Conservation (phyloP, 64 coral and sea anemone genomes). For the Porites australiensis region DNA sequence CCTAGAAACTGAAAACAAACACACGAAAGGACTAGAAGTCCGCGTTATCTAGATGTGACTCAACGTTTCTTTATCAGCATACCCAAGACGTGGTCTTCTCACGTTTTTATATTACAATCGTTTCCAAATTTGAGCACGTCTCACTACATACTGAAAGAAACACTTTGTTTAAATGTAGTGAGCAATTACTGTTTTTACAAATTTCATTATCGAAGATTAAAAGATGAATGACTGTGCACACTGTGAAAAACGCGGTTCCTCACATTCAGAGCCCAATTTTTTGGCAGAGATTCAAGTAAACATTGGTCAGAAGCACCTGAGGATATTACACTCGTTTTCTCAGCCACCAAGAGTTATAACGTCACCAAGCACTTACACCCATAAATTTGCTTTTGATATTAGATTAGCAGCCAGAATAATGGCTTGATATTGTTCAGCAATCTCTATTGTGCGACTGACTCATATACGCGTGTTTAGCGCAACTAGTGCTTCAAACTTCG, state of each 20-base stretch:
- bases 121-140: too few relatives aligned
- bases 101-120: too few relatives aligned
- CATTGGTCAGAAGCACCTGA: not conserved
- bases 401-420: not conserved
- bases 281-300: not conserved
- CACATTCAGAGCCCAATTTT: not conserved
- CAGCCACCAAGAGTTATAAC: not conserved
- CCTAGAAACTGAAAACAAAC: not conserved
- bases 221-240: not conserved
- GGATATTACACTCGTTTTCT: conserved; percentile 11
- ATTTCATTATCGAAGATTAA: not conserved
- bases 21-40: not conserved
- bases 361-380: conserved; percentile 3
- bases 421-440: not conserved
- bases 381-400: conserved; percentile 40
- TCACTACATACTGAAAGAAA: too few relatives aligned
- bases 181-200: not conserved
- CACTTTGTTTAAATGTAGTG: too few relatives aligned
- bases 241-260: not conserved
- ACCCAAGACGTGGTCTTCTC: too few relatives aligned
- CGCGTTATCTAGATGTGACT: not conserved
- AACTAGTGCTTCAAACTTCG: not conserved
- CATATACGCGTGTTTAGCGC: not conserved
- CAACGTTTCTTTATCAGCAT: too few relatives aligned
- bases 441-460: not conserved